These are phyloP conservation scores for Gymnogyps californianus DNA, from an alignment of 2,113 vertebrate genomes.

Conservation along the genomic window DNA sequence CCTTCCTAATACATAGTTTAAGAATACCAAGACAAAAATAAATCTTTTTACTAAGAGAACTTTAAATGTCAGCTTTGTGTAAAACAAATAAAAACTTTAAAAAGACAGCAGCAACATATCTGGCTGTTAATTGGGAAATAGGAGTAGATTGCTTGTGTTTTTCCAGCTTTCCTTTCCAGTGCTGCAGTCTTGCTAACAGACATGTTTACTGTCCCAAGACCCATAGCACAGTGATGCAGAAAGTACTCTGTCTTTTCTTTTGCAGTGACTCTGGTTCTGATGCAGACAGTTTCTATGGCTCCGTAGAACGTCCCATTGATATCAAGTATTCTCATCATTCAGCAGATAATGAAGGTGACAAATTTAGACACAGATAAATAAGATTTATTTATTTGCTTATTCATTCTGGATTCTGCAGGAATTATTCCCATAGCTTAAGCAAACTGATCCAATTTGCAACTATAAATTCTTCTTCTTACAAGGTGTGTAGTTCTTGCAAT, in stretches of 20 bases:
- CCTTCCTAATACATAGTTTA: background rate
- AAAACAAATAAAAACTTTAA: background rate
- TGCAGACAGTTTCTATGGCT: slow-evolving; percentile 89
- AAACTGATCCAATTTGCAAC: background rate
- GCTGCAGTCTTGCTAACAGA: background rate
- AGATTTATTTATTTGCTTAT: background rate
- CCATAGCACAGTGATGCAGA: background rate
- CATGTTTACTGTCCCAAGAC: background rate
- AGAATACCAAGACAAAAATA: background rate
- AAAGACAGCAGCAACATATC: background rate
- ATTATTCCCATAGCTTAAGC: background rate
- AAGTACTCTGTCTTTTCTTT: background rate
- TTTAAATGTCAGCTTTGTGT: background rate
- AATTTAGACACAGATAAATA: background rate
- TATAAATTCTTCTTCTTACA: background rate
- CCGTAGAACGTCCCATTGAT: slow-evolving; percentile 85
- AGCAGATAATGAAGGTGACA: slow-evolving; percentile 79
- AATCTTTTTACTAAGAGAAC: background rate
- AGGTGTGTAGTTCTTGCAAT: background rate
- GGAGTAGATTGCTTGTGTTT: background rate
- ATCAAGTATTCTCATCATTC: slow-evolving; percentile 79
- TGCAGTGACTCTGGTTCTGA: slow-evolving; percentile 87
- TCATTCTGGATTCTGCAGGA: background rate
- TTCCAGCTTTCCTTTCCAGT: background rate
- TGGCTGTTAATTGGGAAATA: background rate